A percentile compares a stretch with the other conserved stretches of the same genome.
phyloP scores from a whole-genome alignment of 2,797 vertebrate genomes.

The Gallirallus australis region DNA sequence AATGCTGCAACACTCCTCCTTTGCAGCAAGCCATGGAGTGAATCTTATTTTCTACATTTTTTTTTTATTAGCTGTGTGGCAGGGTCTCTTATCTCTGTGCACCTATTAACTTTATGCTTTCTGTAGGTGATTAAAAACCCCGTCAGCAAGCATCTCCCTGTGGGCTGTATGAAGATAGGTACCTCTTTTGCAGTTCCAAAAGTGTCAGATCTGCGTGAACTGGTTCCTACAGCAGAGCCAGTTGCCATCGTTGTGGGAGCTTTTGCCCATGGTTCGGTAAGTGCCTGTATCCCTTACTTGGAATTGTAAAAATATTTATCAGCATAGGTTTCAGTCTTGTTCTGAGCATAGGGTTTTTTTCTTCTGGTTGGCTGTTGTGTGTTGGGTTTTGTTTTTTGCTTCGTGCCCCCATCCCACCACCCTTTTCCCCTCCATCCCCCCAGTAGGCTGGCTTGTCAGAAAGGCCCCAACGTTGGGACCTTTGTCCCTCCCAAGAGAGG shows the following conservation, averaged over 20 bases:
- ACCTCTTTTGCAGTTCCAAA: slow-evolving; percentile 87
- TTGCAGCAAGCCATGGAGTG: not conserved
- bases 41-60: no score
- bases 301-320: not conserved
- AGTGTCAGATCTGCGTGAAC: slow-evolving; percentile 81
- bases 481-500: not conserved
- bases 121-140: slow-evolving; percentile 93
- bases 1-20: not conserved
- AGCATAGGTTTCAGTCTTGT: not conserved
- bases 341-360: not conserved
- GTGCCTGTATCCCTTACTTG: not conserved
- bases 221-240: slow-evolving; percentile 87
- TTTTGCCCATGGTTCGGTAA: slow-evolving; percentile 94
- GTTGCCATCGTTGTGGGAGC: slow-evolving; percentile 92
- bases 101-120: not conserved
- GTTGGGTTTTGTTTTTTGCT: not conserved
- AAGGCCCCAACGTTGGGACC: not conserved
- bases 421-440: fast-evolving
- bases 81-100: not conserved
- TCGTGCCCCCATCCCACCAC: fast-evolving
- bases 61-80: not conserved
- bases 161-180: slow-evolving; percentile 89
- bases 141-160: slow-evolving; percentile 92
- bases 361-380: no score
- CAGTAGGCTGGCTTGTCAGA: not conserved